These are phyloP conservation scores for Ichneumon xanthorius DNA, from an alignment of 2,888 invertebrate genomes.

Conservation along the genomic window DNA sequence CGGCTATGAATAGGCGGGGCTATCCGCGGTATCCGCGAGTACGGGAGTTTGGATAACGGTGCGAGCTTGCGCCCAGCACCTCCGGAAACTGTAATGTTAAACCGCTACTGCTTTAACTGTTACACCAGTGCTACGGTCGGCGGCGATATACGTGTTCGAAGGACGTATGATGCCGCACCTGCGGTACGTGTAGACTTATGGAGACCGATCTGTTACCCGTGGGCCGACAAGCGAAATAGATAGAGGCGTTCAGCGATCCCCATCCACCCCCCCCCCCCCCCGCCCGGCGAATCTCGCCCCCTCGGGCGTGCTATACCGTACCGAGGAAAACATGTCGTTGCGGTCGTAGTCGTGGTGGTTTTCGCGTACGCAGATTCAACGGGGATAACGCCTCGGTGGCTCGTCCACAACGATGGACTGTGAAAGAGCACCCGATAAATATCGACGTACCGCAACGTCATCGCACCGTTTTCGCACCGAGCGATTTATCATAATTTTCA, in stretches of 20 bases:
- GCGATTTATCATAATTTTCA: conserved; percentile 55
- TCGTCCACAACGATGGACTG: background rate
- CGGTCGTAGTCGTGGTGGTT: conserved; percentile 13
- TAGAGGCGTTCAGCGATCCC: conserved; percentile 59
- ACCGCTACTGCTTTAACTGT: conserved; percentile 11
- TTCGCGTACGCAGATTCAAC: conserved; percentile 48
- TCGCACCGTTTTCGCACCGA: conserved; percentile 7
- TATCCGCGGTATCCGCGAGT: conserved; percentile 57
- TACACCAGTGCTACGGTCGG: background rate
- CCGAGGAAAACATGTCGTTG: conserved; percentile 23
- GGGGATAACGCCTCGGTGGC: conserved; percentile 40
- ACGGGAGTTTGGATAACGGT: conserved; percentile 80
- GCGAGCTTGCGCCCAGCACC: conserved; percentile 76
- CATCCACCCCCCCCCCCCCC: background rate
- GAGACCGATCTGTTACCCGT: conserved; percentile 60
- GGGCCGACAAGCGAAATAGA: conserved; percentile 57
- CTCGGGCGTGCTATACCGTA: background rate
- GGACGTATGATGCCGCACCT: conserved; percentile 52
- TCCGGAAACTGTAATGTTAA: conserved; percentile 21
- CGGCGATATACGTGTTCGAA: conserved; percentile 32
- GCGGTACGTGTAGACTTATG: conserved; percentile 53
- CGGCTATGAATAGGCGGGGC: background rate
- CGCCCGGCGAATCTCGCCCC: background rate
- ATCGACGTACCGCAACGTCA: conserved; percentile 47
- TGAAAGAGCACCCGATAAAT: conserved; percentile 47